Percentiles rank a stretch among this genome's conserved stretches.
phyloP scores from a whole-genome alignment of 2,113 vertebrate genomes.

The Prietella phreatophila region DNA sequence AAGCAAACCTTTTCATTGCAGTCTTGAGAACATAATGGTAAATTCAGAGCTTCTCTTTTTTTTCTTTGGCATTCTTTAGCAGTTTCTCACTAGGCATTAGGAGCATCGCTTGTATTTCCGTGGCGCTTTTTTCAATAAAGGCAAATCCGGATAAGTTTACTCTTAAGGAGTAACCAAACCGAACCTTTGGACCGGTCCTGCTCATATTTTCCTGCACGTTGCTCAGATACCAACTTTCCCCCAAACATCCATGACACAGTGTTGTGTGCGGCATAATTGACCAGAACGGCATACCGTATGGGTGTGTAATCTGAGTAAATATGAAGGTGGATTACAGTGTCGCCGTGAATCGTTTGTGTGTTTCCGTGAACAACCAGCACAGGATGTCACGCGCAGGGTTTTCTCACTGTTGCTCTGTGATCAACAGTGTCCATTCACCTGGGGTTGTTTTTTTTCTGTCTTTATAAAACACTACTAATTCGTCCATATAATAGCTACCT shows the following conservation, averaged over 20 bases:
- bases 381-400: background rate
- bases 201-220: background rate
- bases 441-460: too few relatives aligned
- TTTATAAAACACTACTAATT: conserved; percentile 9
- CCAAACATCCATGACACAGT: background rate
- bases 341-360: background rate
- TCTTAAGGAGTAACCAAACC: background rate
- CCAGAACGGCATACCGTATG: background rate
- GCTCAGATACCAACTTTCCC: background rate
- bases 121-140: background rate
- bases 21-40: background rate
- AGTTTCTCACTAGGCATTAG: background rate
- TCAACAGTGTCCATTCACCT: conserved; percentile 23
- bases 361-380: background rate
- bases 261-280: conserved; percentile 1
- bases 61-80: background rate
- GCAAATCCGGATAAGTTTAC: background rate
- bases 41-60: background rate
- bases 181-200: background rate
- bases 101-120: background rate
- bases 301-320: conserved; percentile 3
- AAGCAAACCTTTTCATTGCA: conserved; percentile 16
- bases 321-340: background rate
- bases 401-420: background rate
- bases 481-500: conserved; percentile 17